Percentiles rank a stretch among this genome's conserved stretches.
Conservation (phyloP, 1,140 invertebrate genomes). For the Pseudomyrmex pallidus region DNA sequence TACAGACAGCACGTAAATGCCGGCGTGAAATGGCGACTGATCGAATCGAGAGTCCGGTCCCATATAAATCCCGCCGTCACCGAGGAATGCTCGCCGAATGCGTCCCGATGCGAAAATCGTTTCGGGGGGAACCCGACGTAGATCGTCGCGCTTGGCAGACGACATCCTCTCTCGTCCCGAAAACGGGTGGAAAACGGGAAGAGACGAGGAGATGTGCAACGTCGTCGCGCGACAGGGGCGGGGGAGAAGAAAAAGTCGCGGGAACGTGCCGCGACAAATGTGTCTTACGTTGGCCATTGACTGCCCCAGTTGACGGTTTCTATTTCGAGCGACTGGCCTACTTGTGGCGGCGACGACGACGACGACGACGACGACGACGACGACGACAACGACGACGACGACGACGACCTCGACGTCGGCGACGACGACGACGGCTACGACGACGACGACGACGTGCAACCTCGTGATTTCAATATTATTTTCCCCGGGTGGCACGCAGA, state of each 20-base stretch:
- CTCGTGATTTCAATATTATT: slow-evolving; percentile 74
- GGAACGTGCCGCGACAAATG: slow-evolving; percentile 55
- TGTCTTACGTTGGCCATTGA: slow-evolving; percentile 71
- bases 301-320: slow-evolving; percentile 73
- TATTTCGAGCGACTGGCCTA: slow-evolving; percentile 73
- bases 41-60: slow-evolving; percentile 19
- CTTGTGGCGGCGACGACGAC: slow-evolving; percentile 61
- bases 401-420: slow-evolving; percentile 26
- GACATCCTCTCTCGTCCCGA: neutral
- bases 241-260: slow-evolving; percentile 23
- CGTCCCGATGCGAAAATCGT: slow-evolving; percentile 38
- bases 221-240: too few relatives aligned
- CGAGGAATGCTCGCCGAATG: neutral
- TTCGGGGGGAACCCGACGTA: neutral
- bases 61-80: slow-evolving; percentile 26
- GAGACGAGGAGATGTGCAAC: slow-evolving; percentile 1
- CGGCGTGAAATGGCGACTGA: neutral
- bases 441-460: slow-evolving; percentile 55
- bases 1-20: slow-evolving; percentile 12
- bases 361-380: slow-evolving; percentile 45
- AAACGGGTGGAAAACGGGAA: slow-evolving; percentile 1
- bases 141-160: slow-evolving; percentile 21
- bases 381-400: slow-evolving; percentile 49
- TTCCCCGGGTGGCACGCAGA: slow-evolving; percentile 54
- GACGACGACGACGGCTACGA: slow-evolving; percentile 43